phyloP scores from a whole-genome alignment of 2,797 vertebrate species.

The Limnodromus scolopaceus region DNA sequence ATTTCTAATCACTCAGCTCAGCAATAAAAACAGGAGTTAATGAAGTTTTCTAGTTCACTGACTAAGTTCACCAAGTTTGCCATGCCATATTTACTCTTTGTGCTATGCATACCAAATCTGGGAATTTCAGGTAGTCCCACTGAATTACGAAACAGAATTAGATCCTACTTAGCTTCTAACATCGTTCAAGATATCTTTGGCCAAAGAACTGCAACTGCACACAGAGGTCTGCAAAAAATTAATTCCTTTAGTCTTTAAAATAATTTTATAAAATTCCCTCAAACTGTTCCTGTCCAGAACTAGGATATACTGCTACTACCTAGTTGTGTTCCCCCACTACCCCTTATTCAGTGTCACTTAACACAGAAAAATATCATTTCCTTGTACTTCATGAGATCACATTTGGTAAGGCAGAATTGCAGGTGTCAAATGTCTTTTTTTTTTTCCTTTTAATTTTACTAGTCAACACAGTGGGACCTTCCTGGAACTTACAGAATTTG shows the following conservation, averaged over 20 bases:
- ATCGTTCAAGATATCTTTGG: neutral
- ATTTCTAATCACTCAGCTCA: neutral
- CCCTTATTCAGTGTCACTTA: neutral
- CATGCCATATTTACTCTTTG: accelerated
- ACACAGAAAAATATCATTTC: neutral
- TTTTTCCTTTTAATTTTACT: neutral
- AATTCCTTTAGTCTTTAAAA: neutral
- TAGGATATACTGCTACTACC: neutral
- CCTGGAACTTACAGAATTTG: neutral
- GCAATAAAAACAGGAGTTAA: neutral
- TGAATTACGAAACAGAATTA: neutral
- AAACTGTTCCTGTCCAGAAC: neutral
- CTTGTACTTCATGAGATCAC: neutral
- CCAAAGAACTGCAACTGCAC: neutral
- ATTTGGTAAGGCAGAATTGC: neutral
- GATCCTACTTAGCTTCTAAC: neutral
- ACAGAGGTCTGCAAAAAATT: accelerated
- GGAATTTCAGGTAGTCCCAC: neutral
- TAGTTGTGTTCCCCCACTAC: neutral
- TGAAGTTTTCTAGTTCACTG: neutral
- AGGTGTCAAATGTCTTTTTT: neutral
- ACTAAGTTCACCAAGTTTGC: neutral
- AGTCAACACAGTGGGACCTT: neutral
- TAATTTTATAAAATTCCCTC: neutral
- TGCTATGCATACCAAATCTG: neutral